Evolutionary conservation across 1,140 invertebrate species (phyloP).

Genomic region (Drosophila chauvacae): DNA sequence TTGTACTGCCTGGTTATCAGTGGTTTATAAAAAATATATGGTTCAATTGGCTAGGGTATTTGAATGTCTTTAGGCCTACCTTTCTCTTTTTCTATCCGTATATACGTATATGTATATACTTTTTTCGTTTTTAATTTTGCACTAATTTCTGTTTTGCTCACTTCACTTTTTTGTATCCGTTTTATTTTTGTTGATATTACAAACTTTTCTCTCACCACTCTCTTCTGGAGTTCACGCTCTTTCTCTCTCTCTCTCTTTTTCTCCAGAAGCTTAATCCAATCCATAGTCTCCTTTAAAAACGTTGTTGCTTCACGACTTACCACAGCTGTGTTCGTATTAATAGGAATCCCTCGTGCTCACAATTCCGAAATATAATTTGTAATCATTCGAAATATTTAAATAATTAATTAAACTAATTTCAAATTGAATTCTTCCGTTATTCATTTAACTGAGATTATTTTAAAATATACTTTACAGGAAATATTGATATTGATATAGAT

Average conservation of each 20-base stretch:
- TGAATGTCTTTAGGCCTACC: conserved; percentile 9
- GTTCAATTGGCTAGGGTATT: conserved; percentile 10
- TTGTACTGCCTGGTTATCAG: background rate
- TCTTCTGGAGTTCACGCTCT: conserved; percentile 16
- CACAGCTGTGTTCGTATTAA: background rate
- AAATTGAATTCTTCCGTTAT: too few relatives aligned
- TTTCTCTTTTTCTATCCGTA: conserved; percentile 21
- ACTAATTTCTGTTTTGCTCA: conserved; percentile 71
- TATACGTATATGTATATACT: background rate
- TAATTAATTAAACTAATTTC: too few relatives aligned
- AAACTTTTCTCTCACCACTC: conserved; percentile 23
- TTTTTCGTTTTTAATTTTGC: conserved; percentile 47
- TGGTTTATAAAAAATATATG: background rate
- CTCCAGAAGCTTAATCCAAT: conserved; percentile 14
- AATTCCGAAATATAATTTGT: too few relatives aligned
- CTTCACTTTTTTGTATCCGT: conserved; percentile 50
- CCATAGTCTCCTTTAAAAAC: conserved; percentile 47
- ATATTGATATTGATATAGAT: too few relatives aligned
- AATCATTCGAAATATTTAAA: too few relatives aligned
- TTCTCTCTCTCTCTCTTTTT: background rate
- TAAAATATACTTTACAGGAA: too few relatives aligned
- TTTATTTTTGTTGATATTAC: conserved; percentile 43
- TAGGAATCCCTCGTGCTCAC: background rate
- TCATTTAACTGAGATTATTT: too few relatives aligned
- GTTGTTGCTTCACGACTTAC: conserved; percentile 25